Percentiles rank a stretch among this genome's conserved stretches.
phyloP scores from a whole-genome alignment of 2,888 invertebrate species.

The Lapara coniferarum region DNA sequence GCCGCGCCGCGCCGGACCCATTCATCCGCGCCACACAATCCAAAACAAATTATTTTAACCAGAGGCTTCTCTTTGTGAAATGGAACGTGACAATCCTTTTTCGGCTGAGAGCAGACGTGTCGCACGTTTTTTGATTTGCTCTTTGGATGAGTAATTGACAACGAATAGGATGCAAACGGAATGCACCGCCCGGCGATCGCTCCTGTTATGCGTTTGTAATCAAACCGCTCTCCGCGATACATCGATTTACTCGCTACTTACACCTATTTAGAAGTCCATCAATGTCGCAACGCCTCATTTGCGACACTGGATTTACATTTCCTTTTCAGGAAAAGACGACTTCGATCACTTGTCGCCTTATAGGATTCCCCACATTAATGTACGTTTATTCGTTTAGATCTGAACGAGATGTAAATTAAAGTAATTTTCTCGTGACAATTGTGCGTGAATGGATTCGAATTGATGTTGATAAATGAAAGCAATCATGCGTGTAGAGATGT shows the following conservation, averaged over 20 bases:
- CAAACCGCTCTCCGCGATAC: conserved; percentile 47
- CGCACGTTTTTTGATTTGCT: conserved; percentile 50
- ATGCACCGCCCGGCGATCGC: conserved; percentile 33
- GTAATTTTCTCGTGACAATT: conserved; percentile 12
- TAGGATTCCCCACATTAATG: conserved; percentile 42
- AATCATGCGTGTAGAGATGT: conserved; percentile 8
- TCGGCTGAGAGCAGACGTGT: conserved; percentile 53
- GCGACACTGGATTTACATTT: conserved; percentile 63
- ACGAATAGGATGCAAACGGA: conserved; percentile 46
- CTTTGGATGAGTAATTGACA: conserved; percentile 62
- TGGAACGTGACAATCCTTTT: conserved; percentile 56
- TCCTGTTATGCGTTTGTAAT: conserved; percentile 36
- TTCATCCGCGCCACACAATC: conserved; percentile 68
- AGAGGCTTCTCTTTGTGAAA: conserved; percentile 58
- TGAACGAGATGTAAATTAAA: conserved; percentile 10
- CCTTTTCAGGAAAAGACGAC: conserved; percentile 59
- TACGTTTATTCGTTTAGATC: conserved; percentile 20
- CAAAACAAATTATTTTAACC: conserved; percentile 72
- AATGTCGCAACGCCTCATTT: conserved; percentile 64
- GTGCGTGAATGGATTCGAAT: neutral
- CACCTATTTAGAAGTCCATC: conserved; percentile 76
- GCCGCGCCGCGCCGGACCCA: conserved; percentile 47
- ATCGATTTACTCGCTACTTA: conserved; percentile 56
- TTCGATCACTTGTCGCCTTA: conserved; percentile 51
- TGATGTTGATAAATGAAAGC: conserved; percentile 7